Conservation (phyloP, 2,113 vertebrate genomes). For the Anoura caudifer region DNA sequence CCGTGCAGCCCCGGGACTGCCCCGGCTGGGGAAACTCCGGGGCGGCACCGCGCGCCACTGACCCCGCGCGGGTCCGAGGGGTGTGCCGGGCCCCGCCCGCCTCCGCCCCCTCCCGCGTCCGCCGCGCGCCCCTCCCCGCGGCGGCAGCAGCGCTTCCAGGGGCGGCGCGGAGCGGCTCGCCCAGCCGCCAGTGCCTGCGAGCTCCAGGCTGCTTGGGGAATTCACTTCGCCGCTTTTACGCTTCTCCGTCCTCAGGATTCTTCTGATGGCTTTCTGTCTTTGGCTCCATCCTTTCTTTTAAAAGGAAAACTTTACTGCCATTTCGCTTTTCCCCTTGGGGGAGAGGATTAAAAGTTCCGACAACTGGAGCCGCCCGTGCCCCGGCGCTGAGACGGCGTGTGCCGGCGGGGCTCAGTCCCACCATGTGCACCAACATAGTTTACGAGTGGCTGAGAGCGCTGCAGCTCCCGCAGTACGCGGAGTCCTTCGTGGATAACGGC, state of each 20-base stretch:
- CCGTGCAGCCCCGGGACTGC: constrained; percentile 32
- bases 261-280: not conserved
- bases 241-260: not conserved
- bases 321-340: not conserved
- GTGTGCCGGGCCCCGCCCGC: constrained; percentile 40
- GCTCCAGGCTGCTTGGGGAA: constrained; percentile 61
- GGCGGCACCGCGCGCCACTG: constrained; percentile 14
- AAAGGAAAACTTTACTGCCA: constrained; percentile 43
- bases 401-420: not conserved
- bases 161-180: constrained; percentile 40
- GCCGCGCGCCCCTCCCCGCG: constrained; percentile 28
- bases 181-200: not conserved
- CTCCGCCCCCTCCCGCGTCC: constrained; percentile 6
- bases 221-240: not conserved
- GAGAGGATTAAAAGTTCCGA: constrained; percentile 59
- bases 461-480: constrained; percentile 93
- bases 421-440: constrained; percentile 93
- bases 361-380: not conserved
- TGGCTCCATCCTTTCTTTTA: not conserved
- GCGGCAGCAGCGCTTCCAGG: constrained; percentile 39
- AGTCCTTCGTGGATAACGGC: constrained; percentile 97
- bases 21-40: constrained; percentile 42
- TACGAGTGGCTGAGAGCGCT: constrained; percentile 97
- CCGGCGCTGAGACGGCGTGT: not conserved
- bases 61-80: not conserved